phyloP scores from a whole-genome alignment of 2,113 vertebrate genomes.

The Syrrhaptes paradoxus region DNA sequence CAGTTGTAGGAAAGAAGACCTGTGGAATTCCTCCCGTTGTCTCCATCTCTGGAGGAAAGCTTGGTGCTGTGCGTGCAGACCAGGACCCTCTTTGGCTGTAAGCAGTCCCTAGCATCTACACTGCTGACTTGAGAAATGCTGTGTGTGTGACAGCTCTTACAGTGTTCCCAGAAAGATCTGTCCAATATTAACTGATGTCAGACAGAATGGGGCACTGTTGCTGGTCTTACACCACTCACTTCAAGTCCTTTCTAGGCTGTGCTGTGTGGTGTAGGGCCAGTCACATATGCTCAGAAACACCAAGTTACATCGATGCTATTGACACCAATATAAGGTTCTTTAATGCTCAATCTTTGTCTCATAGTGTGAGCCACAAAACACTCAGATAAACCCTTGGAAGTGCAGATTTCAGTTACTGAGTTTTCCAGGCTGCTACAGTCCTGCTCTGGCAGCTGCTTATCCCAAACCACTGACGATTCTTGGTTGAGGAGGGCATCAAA shows the following conservation, averaged over 20 bases:
- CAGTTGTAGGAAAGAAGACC: background rate
- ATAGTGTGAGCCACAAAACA: background rate
- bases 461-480: background rate
- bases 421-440: background rate
- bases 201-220: background rate
- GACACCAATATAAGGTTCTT: background rate
- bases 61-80: background rate
- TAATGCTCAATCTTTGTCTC: background rate
- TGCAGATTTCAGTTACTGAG: background rate
- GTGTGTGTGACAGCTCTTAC: background rate
- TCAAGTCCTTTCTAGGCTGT: background rate
- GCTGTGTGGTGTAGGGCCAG: background rate
- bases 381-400: background rate
- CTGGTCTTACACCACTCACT: background rate
- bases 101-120: background rate
- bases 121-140: background rate
- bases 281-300: background rate
- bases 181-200: background rate
- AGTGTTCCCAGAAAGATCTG: background rate
- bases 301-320: background rate
- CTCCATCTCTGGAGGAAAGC: background rate
- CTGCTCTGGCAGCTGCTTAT: background rate
- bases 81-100: accelerated
- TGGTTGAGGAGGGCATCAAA: background rate
- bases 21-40: background rate